These are phyloP conservation scores for Parelbella ahira DNA, from an alignment of 2,888 invertebrate genomes.

Conservation along the genomic window DNA sequence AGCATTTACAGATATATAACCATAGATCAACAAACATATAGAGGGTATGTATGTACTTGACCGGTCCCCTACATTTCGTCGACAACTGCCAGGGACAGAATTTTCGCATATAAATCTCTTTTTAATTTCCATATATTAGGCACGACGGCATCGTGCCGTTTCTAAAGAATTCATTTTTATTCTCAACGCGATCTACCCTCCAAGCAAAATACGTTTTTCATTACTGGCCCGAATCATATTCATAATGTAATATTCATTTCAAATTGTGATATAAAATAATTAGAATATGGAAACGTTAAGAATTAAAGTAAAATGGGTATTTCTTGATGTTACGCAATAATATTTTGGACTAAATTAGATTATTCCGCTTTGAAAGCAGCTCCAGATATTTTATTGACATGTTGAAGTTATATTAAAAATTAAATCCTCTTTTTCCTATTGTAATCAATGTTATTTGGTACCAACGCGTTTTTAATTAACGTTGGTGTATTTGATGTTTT, in stretches of 20 bases:
- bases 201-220: slow-evolving; percentile 18
- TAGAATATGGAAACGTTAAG: not conserved
- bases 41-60: slow-evolving; percentile 16
- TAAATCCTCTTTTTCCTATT: too few species aligned
- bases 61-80: slow-evolving; percentile 2
- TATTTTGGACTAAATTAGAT: too few species aligned
- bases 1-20: not conserved
- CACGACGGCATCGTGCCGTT: slow-evolving; percentile 4
- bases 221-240: slow-evolving; percentile 13
- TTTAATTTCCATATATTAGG: slow-evolving; percentile 25
- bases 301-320: too few species aligned
- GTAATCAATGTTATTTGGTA: too few species aligned
- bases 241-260: slow-evolving; percentile 17
- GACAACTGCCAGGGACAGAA: slow-evolving; percentile 17
- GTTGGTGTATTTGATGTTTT: too few species aligned
- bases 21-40: slow-evolving; percentile 8
- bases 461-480: too few species aligned
- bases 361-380: too few species aligned
- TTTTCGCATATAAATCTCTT: slow-evolving; percentile 20
- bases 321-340: too few species aligned
- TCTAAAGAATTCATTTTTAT: slow-evolving; percentile 23
- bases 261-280: not conserved
- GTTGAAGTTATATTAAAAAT: too few species aligned
- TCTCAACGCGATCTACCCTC: slow-evolving; percentile 13
- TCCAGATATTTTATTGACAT: too few species aligned